phyloP scores from a whole-genome alignment of 2,888 invertebrate genomes.

The Monopis laevigella region DNA sequence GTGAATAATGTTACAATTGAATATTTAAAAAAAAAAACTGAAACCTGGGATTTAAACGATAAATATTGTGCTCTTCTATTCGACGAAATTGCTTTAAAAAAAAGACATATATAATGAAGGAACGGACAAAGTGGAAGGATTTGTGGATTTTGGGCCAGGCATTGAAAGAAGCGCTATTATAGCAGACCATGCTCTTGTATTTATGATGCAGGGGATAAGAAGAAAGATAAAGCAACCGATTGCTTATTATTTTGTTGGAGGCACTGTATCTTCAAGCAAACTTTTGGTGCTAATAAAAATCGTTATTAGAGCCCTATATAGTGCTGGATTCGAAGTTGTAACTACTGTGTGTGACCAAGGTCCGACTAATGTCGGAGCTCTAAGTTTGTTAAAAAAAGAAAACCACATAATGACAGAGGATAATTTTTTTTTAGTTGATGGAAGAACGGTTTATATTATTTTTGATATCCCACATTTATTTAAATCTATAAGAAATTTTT shows the following conservation, averaged over 20 bases:
- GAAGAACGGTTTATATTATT: slow-evolving; percentile 14
- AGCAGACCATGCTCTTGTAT: slow-evolving; percentile 2
- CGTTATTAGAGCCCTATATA: slow-evolving; percentile 12
- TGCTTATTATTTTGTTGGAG: not conserved
- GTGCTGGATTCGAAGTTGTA: slow-evolving; percentile 12
- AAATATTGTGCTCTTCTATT: not conserved
- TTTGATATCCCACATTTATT: slow-evolving; percentile 17
- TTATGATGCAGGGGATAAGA: not conserved
- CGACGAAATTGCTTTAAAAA: slow-evolving; percentile 3
- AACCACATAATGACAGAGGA: not conserved
- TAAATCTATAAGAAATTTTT: slow-evolving; percentile 15
- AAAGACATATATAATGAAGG: not conserved
- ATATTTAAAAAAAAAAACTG: slow-evolving; percentile 9
- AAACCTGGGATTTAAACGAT: slow-evolving; percentile 8
- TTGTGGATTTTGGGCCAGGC: not conserved
- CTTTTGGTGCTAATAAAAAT: slow-evolving; percentile 15
- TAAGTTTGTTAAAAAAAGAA: slow-evolving; percentile 13
- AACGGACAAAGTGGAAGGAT: slow-evolving; percentile 3
- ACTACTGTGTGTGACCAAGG: slow-evolving; percentile 19
- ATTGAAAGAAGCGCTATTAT: not conserved
- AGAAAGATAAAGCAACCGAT: slow-evolving; percentile 2
- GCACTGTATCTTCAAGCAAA: slow-evolving; percentile 16
- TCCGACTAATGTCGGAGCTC: slow-evolving; percentile 17
- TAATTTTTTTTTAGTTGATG: slow-evolving; percentile 13
- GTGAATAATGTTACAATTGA: slow-evolving; percentile 20